Base-by-base conservation (phyloP, 2,113 vertebrate species). In the Dolichallabes microphthalmus region DNA sequence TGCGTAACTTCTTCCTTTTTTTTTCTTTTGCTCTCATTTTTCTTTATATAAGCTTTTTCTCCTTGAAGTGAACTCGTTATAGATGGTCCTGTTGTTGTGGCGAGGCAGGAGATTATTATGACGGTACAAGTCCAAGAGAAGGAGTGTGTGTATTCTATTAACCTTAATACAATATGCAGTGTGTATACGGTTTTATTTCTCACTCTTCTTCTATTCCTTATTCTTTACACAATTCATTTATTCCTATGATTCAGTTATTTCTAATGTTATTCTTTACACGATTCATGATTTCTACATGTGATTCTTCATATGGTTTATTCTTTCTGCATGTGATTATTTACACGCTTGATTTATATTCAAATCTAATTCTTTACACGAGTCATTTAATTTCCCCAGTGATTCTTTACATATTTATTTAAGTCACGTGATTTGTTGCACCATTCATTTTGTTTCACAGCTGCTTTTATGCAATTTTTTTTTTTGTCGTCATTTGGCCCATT, bases 61-160 rank as follows among this genome's bases (percentile, higher is more conserved):
- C 88, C 90, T 92, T 92, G 88, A 91, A 92, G 90, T 91, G 88
- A 88, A 89, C 91, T 88, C 89, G 88, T 92, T 91, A 92, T 90
- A 88, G 88, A 92, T 90, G 91, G 91, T 91, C 84, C 82, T 89
- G 88, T 92, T 91, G 92, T 90, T 88, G 85, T 83, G 85, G 87
- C 88, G 87, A 90, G 90, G 92, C 88, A 84, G 82, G 85, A 92
- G 91, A 92, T 93, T 92, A 92, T 92, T 90, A 90, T 86, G 81
- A 91, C 86, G 89, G 91, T 90, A 88, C 86, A 88, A 91, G 91
- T 92, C 91, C 92, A 93, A 92, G 88, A 87, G 85, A 76, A 85
- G 86, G 81, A 77, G 35, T 87, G 86, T 83, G 58, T 87, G 22
- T 82, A 50, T 64, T 52, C 17, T 82, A 4, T 58, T 39, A n/a